phyloP scores from a whole-genome alignment of 2,888 invertebrate genomes.

The Sipha maydis region DNA sequence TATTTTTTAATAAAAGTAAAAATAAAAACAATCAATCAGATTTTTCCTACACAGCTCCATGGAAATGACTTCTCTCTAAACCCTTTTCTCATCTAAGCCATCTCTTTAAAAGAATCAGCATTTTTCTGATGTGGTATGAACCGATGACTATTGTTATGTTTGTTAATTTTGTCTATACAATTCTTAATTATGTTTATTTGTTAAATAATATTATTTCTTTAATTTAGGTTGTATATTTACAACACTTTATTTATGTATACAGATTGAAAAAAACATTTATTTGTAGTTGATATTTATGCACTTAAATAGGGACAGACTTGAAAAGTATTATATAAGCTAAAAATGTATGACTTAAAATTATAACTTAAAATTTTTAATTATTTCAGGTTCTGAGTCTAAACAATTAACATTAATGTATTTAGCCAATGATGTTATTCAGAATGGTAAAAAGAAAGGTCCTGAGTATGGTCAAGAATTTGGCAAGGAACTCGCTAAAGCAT shows the following conservation, averaged over 20 bases:
- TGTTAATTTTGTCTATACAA: too few species aligned
- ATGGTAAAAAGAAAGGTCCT: conserved; percentile 96
- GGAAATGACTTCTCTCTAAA: too few species aligned
- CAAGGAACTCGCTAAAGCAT: conserved; percentile 81
- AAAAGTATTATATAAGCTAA: not conserved
- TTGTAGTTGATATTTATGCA: not conserved
- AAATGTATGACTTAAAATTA: not conserved
- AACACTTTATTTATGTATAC: not conserved
- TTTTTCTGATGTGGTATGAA: too few species aligned
- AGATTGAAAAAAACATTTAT: not conserved
- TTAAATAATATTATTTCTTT: too few species aligned
- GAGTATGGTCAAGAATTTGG: conserved; percentile 93
- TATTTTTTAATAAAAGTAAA: too few species aligned
- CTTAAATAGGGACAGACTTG: not conserved
- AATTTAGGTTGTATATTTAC: too few species aligned
- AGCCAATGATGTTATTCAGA: conserved; percentile 99
- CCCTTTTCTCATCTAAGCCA: too few species aligned
- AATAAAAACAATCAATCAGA: too few species aligned
- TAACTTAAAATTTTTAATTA: conserved; percentile 62
- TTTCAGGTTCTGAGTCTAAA: conserved; percentile 82
- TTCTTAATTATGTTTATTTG: too few species aligned
- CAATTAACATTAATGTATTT: conserved; percentile 96
- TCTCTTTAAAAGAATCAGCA: too few species aligned
- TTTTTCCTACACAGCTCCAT: too few species aligned
- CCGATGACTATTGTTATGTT: too few species aligned